Evolutionary conservation across 2,113 vertebrate genomes (phyloP).

Genomic region (Oncorhynchus keta): DNA sequence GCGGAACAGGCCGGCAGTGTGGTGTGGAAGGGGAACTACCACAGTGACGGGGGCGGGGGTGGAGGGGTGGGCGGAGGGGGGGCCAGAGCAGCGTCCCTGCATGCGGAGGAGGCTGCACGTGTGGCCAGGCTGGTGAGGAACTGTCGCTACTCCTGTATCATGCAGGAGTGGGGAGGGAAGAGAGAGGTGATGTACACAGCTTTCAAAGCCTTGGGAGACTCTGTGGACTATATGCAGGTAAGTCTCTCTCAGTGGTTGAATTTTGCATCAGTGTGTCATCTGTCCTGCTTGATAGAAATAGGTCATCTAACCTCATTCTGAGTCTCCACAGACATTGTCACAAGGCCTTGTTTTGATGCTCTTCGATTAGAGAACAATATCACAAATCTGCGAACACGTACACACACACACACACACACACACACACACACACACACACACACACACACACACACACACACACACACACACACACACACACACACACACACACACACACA

Average conservation of each 20-base stretch:
- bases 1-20: conserved; percentile 80
- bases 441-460: no score
- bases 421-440: no score
- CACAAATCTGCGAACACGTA: no score
- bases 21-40: conserved; percentile 94
- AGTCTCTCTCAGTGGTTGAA: conserved; percentile 11
- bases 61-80: conserved; percentile 55
- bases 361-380: no score
- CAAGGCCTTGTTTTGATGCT: neutral
- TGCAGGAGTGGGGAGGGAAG: conserved; percentile 98
- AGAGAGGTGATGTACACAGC: conserved; percentile 99
- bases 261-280: no score
- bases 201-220: conserved; percentile 91
- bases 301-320: no score
- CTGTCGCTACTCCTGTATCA: conserved; percentile 87
- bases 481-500: neutral
- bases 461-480: no score
- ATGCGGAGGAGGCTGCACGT: conserved; percentile 68
- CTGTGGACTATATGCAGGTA: conserved; percentile 96
- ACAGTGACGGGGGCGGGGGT: conserved; percentile 74
- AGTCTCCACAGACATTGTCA: neutral
- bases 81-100: conserved; percentile 51
- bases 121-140: conserved; percentile 80
- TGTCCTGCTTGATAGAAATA: neutral
- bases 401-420: neutral